Conservation (phyloP, 2,113 vertebrate genomes). For the Nesoenas mayeri region DNA sequence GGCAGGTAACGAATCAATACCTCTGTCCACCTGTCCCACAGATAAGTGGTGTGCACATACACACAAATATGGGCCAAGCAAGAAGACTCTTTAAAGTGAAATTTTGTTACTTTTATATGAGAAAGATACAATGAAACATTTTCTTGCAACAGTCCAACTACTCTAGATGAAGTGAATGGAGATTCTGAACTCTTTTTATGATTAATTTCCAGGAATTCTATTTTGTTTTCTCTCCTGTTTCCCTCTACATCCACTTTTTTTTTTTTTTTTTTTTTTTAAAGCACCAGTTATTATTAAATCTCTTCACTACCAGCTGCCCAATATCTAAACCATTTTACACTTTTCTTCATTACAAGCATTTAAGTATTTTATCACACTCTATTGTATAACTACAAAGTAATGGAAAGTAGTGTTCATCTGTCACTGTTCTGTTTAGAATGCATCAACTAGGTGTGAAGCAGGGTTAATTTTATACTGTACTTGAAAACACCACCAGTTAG, state of each 20-base stretch:
- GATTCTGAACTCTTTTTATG: not conserved
- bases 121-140: not conserved
- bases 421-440: not conserved
- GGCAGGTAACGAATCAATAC: not conserved
- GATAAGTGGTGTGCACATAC: accelerated
- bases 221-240: not conserved
- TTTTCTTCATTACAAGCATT: not conserved
- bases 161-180: not conserved
- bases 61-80: not conserved
- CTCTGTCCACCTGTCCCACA: not conserved
- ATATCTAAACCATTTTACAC: not conserved
- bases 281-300: not conserved
- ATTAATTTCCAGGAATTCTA: not conserved
- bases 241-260: not conserved
- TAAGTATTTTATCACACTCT: not conserved
- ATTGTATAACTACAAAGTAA: not conserved
- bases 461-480: not conserved
- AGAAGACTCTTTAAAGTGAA: not conserved
- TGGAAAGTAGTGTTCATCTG: not conserved
- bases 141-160: not conserved
- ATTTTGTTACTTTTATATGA: not conserved
- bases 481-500: not conserved
- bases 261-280: not conserved
- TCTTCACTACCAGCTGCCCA: not conserved
- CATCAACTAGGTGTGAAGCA: not conserved